These are phyloP conservation scores for Plotosus lineatus DNA, from an alignment of 2,113 vertebrate genomes.

Conservation along the genomic window DNA sequence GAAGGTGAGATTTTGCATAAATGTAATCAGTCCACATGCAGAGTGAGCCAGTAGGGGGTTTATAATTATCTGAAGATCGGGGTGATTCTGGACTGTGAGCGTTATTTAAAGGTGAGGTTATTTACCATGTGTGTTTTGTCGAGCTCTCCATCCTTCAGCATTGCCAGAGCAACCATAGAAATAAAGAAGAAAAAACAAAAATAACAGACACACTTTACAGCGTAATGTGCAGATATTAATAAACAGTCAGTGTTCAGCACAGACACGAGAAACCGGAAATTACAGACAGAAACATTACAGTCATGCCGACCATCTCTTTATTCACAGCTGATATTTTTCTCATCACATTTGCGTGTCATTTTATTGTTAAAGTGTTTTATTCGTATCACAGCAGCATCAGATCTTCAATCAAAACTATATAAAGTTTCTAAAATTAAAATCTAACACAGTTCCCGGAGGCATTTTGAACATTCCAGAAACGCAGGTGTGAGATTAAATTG, in stretches of 20 bases:
- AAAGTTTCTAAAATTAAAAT: neutral
- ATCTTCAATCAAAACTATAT: neutral
- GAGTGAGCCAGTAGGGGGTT: neutral
- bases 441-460: neutral
- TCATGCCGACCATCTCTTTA: neutral
- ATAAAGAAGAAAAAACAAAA: constrained; percentile 68
- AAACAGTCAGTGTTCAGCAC: too few species aligned
- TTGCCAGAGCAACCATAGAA: constrained; percentile 69
- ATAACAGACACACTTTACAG: constrained; percentile 57
- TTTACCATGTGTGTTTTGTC: constrained; percentile 81
- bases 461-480: too few species aligned
- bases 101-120: constrained; percentile 66
- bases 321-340: constrained; percentile 52
- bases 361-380: neutral
- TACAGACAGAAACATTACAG: neutral
- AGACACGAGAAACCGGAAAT: too few species aligned
- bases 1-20: neutral
- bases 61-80: neutral
- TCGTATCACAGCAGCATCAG: neutral
- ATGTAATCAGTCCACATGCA: constrained; percentile 35
- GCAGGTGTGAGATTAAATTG: too few species aligned
- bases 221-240: constrained; percentile 1
- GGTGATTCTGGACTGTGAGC: constrained; percentile 12
- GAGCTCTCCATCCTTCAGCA: constrained; percentile 79
- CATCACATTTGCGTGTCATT: neutral